These are phyloP conservation scores for Octopus bimaculoides DNA, from an alignment of 1,140 invertebrate species.

Conservation along the genomic window DNA sequence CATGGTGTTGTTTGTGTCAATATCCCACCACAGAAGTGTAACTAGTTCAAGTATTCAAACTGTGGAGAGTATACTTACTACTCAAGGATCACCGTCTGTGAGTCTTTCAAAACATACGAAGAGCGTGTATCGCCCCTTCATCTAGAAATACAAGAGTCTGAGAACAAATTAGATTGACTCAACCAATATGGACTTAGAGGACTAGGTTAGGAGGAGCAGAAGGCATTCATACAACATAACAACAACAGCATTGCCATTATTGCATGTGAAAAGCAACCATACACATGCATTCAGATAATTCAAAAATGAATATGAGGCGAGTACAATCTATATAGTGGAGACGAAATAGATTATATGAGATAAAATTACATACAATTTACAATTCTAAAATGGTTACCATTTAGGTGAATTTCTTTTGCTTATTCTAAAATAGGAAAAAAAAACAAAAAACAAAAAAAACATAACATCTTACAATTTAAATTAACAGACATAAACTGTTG, in stretches of 20 bases:
- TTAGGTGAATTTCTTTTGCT: too few species aligned
- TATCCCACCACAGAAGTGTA: slow-evolving; percentile 9
- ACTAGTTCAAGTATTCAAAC: slow-evolving; percentile 13
- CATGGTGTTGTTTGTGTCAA: not conserved
- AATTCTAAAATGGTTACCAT: too few species aligned
- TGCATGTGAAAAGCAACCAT: too few species aligned
- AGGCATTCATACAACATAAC: not conserved
- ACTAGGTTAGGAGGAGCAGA: not conserved
- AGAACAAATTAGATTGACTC: slow-evolving; percentile 15
- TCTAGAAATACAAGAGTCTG: slow-evolving; percentile 20
- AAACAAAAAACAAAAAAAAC: too few species aligned
- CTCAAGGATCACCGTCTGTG: slow-evolving; percentile 8
- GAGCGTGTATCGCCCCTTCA: slow-evolving; percentile 14
- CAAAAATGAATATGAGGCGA: too few species aligned
- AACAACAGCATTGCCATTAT: not conserved
- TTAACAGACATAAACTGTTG: too few species aligned
- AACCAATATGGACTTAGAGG: slow-evolving; percentile 3
- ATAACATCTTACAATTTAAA: too few species aligned
- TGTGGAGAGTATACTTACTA: slow-evolving; percentile 12
- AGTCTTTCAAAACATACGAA: slow-evolving; percentile 12
- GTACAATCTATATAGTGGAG: too few species aligned
- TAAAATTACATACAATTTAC: too few species aligned
- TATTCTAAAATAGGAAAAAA: too few species aligned
- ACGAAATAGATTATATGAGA: too few species aligned
- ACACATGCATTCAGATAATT: too few species aligned